Evolutionary conservation across 2,113 vertebrate genomes (phyloP), one percentile per base, ranked within the genome.

Genomic region (Egretta garzetta): DNA sequence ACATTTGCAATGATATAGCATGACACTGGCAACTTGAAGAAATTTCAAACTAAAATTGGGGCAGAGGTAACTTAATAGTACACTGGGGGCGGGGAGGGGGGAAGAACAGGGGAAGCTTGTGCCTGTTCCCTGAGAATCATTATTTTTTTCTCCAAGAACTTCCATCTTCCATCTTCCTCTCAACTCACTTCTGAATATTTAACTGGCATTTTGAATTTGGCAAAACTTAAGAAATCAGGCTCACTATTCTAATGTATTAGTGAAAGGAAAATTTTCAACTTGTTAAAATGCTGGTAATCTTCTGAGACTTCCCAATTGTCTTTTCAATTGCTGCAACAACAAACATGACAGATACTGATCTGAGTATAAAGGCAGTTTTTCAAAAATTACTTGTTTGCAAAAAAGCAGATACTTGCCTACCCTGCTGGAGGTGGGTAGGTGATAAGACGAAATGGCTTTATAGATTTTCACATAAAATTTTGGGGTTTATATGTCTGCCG

Each of bases 61-160:
- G 11, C 17, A 66, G 62, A n/a, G 0, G 0, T 45, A 74, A 50
- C 16, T 9, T 35, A 70, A 66, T 19, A 6, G 8, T 58, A 71
- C 6, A 10, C 8, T 59, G 63, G 6, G 1, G 4, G n/a, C n/a
- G 20, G 6, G 14, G 1, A 14, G 15, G 49, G 55, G 39, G 39
- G 39, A 13, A 49, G 39, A 80, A 55, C 30, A 28, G 3, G 3
- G 13, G 18, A 85, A 60, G 1, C 9, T 86, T 56, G 8, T 23
- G 10, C 19, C 21, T 63, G 9, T 75, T 15, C 7, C 45, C 26
- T 33, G 12, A 66, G 39, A 49, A 27, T 35, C 4, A 27, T 24
- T 33, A 12, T 1, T 67, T 81, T 68, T 64, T 79, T 41, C 20
- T 62, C 20, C 28, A 39, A 55, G 15, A 50, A 53, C 8, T 52